Evolutionary conservation across 2,888 invertebrate species (phyloP), one percentile per base, ranked within the genome.

Genomic region (Thera obeliscata): DNA sequence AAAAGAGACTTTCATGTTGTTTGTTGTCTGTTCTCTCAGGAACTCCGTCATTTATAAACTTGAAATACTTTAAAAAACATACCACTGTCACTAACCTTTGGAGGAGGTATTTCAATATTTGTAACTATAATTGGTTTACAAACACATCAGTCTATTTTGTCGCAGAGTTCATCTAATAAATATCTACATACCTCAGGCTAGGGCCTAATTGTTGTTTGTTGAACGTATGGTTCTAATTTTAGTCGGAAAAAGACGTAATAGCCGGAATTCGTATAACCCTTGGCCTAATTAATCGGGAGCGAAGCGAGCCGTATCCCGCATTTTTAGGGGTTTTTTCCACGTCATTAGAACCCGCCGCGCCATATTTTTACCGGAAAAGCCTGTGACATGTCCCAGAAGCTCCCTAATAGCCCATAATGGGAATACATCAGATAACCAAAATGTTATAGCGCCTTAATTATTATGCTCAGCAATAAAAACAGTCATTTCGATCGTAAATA

Each of bases 261-360:
- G 36, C 50, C 60, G 61, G 66, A 61, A 0, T 35, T 46, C 2
- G 5, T n/a, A 4, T 52, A 52, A 2, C 56, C 8, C 35, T 73
- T 72, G 66, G 67, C 74, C 74, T 82, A 81, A 85, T 84, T 84
- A 85, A 84, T 85, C 75, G 76, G 73, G 78, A 71, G 76, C 74
- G 78, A 79, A 81, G 74, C 76, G 74, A 68, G 55, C 68, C 67
- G 67, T 59, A 55, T 60, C 66, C 69, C 67, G 61, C 66, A 68
- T 68, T 61, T 68, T 65, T 68, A 55, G 63, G 66, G 71, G 55
- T 60, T 78, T 79, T 81, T 81, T 78, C 75, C 48, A 74, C 73
- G 67, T 79, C 79, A 82, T 83, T 81, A 82, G 62, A 61, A 59
- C 67, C 60, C 57, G 62, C 59, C 67, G 55, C 63, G 56, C 66